A percentile compares a stretch with the other conserved stretches of the same genome.
Conservation (phyloP, 2,113 vertebrate genomes). For the Plecotus auritus region DNA sequence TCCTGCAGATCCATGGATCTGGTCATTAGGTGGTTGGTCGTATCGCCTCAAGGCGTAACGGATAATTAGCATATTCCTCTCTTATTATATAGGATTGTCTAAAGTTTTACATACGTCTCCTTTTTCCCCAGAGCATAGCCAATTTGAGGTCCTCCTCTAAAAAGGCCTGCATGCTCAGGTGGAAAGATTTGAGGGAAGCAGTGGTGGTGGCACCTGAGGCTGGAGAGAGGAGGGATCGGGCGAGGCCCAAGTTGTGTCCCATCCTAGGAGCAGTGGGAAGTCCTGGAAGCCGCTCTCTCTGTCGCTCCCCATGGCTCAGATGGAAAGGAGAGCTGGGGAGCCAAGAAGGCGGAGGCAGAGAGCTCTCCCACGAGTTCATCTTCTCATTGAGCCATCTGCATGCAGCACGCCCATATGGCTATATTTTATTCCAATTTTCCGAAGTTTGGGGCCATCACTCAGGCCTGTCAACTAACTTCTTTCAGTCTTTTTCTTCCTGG, state of each 20-base stretch:
- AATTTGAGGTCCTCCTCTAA: neutral
- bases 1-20: too few species aligned
- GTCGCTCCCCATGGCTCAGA: neutral
- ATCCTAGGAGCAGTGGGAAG: neutral
- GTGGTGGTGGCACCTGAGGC: neutral
- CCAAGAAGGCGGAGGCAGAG: neutral
- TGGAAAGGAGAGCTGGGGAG: neutral
- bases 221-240: neutral
- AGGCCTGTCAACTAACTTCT: neutral
- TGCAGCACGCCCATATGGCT: neutral
- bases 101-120: too few species aligned
- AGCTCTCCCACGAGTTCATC: neutral
- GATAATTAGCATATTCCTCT: too few species aligned
- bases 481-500: neutral
- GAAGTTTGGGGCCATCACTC: neutral
- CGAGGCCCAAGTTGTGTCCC: neutral
- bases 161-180: neutral
- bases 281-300: neutral
- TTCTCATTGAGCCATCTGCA: neutral
- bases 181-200: neutral
- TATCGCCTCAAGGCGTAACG: too few species aligned
- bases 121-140: too few species aligned
- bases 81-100: too few species aligned
- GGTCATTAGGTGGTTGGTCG: too few species aligned
- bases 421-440: neutral